Evolutionary conservation across 1,140 invertebrate genomes (phyloP), one percentile per base, ranked within the genome.

Genomic region (Drosophila kohkoa): DNA sequence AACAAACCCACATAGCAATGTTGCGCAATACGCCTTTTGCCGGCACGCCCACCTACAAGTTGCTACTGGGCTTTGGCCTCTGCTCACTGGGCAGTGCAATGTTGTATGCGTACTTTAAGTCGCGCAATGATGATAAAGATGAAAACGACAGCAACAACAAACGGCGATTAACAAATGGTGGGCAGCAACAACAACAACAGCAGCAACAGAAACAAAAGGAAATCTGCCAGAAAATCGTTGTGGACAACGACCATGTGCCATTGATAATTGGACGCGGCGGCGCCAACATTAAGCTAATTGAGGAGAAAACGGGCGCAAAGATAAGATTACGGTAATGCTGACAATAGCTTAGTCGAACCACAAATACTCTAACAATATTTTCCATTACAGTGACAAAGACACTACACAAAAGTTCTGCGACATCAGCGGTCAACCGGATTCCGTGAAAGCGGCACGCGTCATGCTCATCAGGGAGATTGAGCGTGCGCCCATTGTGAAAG

Each of bases 401-500:
- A 91, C 93, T 20, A 92, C 94, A 0, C 89, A 93, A 8, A 92
- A 94, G 69, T 93, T 94, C 15, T 96, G 96, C 70, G 91, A 95
- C 2, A 96, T 97, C 46, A 93, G 93, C 46, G 97, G 97, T 1
- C 91, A 92, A 1, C 88, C 92, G 0, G 94, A 96, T 49, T 92
- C 93, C 16, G 94, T 96, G 0, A 94, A 94, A 58, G 86, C 95
- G 4, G 97, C 97, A 0, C 95, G 97, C 76, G 93, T 93, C 1
- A 86, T 97, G 64, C 94, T 98, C n/a, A 93, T 95, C 10, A 94
- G 95, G 52, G 95, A 96, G 68, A 94, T 98, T 1, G 93, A 93
- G 3, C 95, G 95, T 63, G 95, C 96, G 52, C 95, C 96, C 4
- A 77, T 94, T 0, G 94, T 96, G 13, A 94, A 95, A 48, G 94